Evolutionary conservation across 2,113 vertebrate species (phyloP).

Genomic region (Ciconia boyciana): DNA sequence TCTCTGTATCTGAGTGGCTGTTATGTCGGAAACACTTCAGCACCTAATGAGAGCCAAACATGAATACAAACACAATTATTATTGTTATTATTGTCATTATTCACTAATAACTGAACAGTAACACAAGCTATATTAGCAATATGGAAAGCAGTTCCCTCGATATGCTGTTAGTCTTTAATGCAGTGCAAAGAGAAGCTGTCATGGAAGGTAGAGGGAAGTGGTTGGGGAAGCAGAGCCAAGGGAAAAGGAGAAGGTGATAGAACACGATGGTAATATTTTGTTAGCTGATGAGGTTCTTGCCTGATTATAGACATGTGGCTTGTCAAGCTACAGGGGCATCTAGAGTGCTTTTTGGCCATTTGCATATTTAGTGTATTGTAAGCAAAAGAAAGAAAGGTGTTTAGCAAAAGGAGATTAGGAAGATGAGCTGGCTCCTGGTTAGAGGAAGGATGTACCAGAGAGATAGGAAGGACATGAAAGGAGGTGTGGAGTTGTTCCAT

Average conservation of each 20-base stretch:
- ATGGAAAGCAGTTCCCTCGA: neutral
- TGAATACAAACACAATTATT: neutral
- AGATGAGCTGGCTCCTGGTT: slow-evolving; percentile 52
- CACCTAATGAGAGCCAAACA: neutral
- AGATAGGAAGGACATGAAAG: slow-evolving; percentile 59
- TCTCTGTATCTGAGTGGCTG: neutral
- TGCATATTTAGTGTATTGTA: slow-evolving; percentile 36
- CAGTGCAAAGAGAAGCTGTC: neutral
- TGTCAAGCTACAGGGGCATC: slow-evolving; percentile 23
- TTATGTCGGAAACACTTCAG: neutral
- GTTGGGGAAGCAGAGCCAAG: slow-evolving; percentile 20
- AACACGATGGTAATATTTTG: slow-evolving; percentile 41
- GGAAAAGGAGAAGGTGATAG: slow-evolving; percentile 29
- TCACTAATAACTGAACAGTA: slow-evolving; percentile 3
- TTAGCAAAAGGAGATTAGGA: slow-evolving; percentile 48
- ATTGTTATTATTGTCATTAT: neutral
- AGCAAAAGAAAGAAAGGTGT: slow-evolving; percentile 33
- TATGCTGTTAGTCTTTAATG: neutral
- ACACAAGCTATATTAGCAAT: neutral
- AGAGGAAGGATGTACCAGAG: slow-evolving; percentile 45
- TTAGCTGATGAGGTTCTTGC: slow-evolving; percentile 28
- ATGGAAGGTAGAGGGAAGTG: slow-evolving; percentile 8
- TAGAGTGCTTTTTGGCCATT: slow-evolving; percentile 38
- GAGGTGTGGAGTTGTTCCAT: slow-evolving; percentile 28
- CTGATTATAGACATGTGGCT: slow-evolving; percentile 36